Percentiles rank a stretch among this genome's conserved stretches.
Conservation (phyloP, 2,888 invertebrate species). For the Muscina levida region DNA sequence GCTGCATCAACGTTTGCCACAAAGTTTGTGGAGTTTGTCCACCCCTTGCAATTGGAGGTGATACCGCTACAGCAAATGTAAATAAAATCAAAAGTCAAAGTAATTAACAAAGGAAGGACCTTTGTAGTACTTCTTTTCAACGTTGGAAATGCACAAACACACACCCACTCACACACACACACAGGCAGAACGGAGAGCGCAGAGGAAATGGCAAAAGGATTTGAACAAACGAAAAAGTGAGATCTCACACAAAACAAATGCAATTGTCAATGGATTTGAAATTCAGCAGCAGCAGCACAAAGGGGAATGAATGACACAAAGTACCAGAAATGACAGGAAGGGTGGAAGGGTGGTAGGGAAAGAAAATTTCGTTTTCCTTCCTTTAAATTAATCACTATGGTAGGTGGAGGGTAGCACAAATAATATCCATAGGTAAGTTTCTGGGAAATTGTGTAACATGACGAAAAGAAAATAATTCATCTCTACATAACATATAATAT, state of each 20-base stretch:
- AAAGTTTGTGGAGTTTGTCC: slow-evolving; percentile 7
- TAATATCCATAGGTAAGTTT: no score
- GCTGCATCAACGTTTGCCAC: slow-evolving; percentile 10
- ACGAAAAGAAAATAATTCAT: no score
- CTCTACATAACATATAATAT: no score
- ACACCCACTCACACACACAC: not conserved
- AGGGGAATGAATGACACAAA: slow-evolving; percentile 3
- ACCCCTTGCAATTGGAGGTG: not conserved
- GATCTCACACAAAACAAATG: slow-evolving; percentile 18
- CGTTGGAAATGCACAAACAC: no score
- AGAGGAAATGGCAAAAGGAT: not conserved
- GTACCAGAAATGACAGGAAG: not conserved
- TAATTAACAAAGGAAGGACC: slow-evolving; percentile 59
- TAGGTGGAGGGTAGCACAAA: no score
- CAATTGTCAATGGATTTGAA: slow-evolving; percentile 26
- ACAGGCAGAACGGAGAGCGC: not conserved
- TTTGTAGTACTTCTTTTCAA: slow-evolving; percentile 41
- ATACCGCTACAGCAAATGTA: slow-evolving; percentile 41
- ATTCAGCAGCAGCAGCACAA: not conserved
- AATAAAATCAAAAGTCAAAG: slow-evolving; percentile 59
- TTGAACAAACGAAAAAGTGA: slow-evolving; percentile 27
- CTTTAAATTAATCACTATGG: no score
- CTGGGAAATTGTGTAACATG: no score
- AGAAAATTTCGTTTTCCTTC: no score
- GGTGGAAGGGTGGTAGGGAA: not conserved